Conservation (phyloP, 2,888 invertebrate species). For the Poecilobothrus nobilitatus region DNA sequence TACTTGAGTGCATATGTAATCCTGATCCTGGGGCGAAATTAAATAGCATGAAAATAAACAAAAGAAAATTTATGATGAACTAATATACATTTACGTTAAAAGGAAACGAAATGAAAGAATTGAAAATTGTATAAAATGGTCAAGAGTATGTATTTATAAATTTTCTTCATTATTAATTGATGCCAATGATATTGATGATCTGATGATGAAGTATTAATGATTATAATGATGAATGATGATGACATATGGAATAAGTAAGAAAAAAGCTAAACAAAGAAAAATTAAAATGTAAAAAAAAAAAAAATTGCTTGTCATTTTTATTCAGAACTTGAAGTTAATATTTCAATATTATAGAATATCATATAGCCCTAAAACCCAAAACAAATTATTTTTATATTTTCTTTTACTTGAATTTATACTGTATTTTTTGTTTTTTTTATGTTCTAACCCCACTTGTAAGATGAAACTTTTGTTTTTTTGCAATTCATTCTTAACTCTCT, state of each 20-base stretch:
- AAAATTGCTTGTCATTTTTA: not conserved
- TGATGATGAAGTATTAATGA: not conserved
- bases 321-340: not conserved
- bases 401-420: not conserved
- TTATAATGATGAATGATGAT: not conserved
- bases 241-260: not conserved
- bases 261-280: not conserved
- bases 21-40: not conserved
- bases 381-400: not conserved
- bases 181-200: not conserved
- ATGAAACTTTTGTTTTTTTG: not conserved
- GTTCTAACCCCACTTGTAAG: not conserved
- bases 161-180: not conserved
- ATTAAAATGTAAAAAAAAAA: not conserved
- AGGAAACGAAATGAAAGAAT: not conserved
- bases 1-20: slow-evolving; percentile 1
- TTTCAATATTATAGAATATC: not conserved
- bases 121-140: not conserved
- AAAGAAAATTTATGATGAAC: not conserved
- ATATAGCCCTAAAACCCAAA: not conserved
- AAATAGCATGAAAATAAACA: not conserved
- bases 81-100: too few species aligned
- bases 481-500: not conserved
- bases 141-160: not conserved
- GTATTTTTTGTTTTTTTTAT: not conserved